Conservation (phyloP, 2,888 invertebrate genomes). For the Arge pagana region DNA sequence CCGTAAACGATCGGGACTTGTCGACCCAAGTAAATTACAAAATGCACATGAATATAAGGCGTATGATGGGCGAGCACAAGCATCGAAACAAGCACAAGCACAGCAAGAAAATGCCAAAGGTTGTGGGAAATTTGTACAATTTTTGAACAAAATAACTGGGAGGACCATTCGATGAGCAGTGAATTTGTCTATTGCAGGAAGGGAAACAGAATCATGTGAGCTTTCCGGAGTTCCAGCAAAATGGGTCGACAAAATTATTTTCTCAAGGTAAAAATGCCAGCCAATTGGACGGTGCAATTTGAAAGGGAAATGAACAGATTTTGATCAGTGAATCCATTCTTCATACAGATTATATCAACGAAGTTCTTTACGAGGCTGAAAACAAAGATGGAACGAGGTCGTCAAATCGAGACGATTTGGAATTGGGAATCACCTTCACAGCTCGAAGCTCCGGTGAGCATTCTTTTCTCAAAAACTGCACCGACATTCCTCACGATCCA, state of each 20-base stretch:
- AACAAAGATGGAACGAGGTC: conserved; percentile 63
- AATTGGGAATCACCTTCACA: conserved; percentile 88
- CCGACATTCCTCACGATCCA: too few species aligned
- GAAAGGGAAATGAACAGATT: conserved; percentile 17
- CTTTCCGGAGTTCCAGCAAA: conserved; percentile 88
- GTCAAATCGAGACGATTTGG: conserved; percentile 73
- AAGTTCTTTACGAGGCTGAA: conserved; percentile 74
- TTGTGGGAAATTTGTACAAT: conserved; percentile 44
- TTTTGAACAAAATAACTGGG: background rate
- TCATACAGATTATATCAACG: conserved; percentile 79
- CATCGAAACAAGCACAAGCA: conserved; percentile 79
- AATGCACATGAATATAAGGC: conserved; percentile 87
- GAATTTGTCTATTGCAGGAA: conserved; percentile 64
- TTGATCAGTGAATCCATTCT: background rate
- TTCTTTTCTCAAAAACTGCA: conserved; percentile 14
- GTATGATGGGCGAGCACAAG: conserved; percentile 84
- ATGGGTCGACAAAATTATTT: conserved; percentile 85
- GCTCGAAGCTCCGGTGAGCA: conserved; percentile 87
- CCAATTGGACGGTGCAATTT: conserved; percentile 60
- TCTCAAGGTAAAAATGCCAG: conserved; percentile 75
- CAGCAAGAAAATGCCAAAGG: conserved; percentile 84
- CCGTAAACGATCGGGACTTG: conserved; percentile 86
- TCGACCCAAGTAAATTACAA: conserved; percentile 86
- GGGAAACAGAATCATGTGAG: conserved; percentile 87
- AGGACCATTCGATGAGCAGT: background rate